Evolutionary conservation across 2,888 invertebrate species (phyloP), one percentile per base, ranked within the genome.

Genomic region (Orgyia antiqua): DNA sequence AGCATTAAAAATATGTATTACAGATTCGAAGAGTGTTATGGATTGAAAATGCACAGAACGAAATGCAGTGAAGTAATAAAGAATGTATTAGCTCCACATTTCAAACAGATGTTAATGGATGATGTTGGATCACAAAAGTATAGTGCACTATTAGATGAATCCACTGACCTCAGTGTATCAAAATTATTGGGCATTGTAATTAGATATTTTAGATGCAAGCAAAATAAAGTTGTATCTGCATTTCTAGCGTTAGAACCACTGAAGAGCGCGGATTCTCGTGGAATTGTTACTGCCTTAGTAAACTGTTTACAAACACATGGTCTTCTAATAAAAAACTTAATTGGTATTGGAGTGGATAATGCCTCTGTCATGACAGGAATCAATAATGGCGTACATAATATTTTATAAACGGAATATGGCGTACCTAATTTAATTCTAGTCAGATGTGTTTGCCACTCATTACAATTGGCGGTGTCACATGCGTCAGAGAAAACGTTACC

Each of bases 391-490:
- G 58, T 67, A 3, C 27, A 47, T 29, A 30, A 20, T 31, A 46
- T 54, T 10, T 29, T 61, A 8, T 51, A 56, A 42, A 48, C 28
- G 15, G 33, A 51, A 21, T 23, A 46, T 38, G 24, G 57, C 10
- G 19, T 52, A 7, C 58, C 61, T 10, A 31, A 53, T 31, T 31
- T 61, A 28, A 41, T 57, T 44, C 47, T 66, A 32, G 48, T 66
- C 8, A 40, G 54, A 20, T 66, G 68, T 42, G 42, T 68, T 2
- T 68, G 68, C 33, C 68, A 71, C 41, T 67, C 64, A 13, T 34
- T 71, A 31, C 42, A 49, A 40, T 23, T 45, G 10, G 48, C 44
- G 5, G 42, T 49, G 6, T 41, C 44, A 8, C 38, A 34, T 15
- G 44, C 24, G 12, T 17, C 49, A 26, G 36, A 40, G 27, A 26